Base-by-base conservation (phyloP, 2,797 vertebrate species). In the Sebastes dallii region DNA sequence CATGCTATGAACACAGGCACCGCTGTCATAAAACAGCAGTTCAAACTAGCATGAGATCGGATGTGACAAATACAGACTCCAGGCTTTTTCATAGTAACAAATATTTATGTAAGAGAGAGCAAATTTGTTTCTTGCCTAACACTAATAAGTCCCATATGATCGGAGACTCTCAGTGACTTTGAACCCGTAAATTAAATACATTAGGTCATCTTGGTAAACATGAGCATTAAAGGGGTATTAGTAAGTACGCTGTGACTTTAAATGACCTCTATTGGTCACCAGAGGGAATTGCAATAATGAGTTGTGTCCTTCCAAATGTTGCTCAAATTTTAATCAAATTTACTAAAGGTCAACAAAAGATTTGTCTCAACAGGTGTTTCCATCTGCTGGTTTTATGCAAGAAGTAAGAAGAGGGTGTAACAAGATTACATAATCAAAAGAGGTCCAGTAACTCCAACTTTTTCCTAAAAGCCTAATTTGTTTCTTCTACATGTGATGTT, bases 141-240 rank as follows among this genome's bases (percentile, higher is more conserved):
- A 72, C 72, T 88, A 84, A 91, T 78, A 62, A 4, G 59, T 78
- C 75, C 86, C 91, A 87, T 74, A 84, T 82, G 89, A 90, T 74
- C 56, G 20, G 39, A 75, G 77, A 67, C 62, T 67, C 75, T 86
- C 74, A 6, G 74, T 22, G 59, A 69, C 84, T 86, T 82, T 85
- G 76, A 88, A 80, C 62, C 72, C 50, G 81, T 84, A 77, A 46
- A 84, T 86, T 62, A 80, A 86, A 90, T 75, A 73, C 52, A 84
- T 91, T 77, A 90, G 80, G 66, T 93, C 91, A 91, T 90, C 77
- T 25, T 69, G 77, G 34, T 87, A 85, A 89, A 87, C 79, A 86
- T 2, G 0, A 71, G 66, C 72, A 86, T 81, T 90, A 77, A 75
- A 77, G 30, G 27, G 18, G 42, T 46, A 73, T 82, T 84, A 72